Base-by-base conservation (phyloP, 2,888 invertebrate species). In the Periphyllus acericola region DNA sequence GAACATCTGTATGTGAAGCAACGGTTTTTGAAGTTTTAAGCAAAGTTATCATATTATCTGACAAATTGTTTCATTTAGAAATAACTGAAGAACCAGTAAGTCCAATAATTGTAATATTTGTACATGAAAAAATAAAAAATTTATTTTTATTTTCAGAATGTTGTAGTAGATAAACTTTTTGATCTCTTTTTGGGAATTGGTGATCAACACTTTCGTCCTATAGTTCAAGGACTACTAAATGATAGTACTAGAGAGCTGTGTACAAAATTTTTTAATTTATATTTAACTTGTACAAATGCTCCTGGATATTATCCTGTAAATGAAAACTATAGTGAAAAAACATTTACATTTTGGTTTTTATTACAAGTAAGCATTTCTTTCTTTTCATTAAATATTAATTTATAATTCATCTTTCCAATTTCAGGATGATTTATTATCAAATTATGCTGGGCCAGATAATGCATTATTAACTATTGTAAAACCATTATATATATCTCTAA, bases 301-400 rank as follows among this genome's bases (percentile, higher is more conserved):
- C 94, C 95, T 17, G 98, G 98, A 0, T 94, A 95, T 90, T 98
- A 96, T 92, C 98, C 98, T 0, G 93, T 95, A 6, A 96, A 98
- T 91, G 98, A 98, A 92, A 95, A 94, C 0, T 94, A 96, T 89
- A 98, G 97, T 91, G 96, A 95, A 89, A 93, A 97, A 89, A 94
- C 97, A 0, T 95, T 98, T 92, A 96, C 96, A 5, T 97, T 98
- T 92, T 98, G 98, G 98, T 98, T 96, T 91, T 95, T 96, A 88
- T 92, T 98, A 84, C 98, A 98, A 93, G 96, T 96, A 91, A 91
- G 91, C 89, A 89, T 91, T 1, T 36, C 40, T 83, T 75, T 89
- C 29, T 36, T 25, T 36, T 78, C 0, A 40, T 83, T 71, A 8
- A 29, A 46, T 52, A 55, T 14, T 60, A 17, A 74, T 40, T 60